Evolutionary conservation across 1,140 invertebrate genomes (phyloP), one percentile per base, ranked within the genome.

Genomic region (Diploscapter pachys): DNA sequence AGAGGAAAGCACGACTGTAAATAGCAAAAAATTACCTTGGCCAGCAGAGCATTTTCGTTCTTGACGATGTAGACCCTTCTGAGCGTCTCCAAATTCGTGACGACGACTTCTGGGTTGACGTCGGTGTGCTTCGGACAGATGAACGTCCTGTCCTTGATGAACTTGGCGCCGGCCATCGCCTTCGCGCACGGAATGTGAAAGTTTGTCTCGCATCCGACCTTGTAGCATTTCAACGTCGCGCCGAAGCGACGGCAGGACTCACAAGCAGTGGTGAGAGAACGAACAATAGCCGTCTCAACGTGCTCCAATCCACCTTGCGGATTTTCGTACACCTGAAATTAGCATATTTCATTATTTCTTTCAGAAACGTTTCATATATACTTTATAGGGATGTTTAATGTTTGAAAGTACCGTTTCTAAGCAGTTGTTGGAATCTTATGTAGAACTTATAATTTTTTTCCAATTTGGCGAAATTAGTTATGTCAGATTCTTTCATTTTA

Each of bases 171-270:
- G 6, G 63, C 63, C 11, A 13, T 72, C 11, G 70, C 53, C 59
- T 65, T 91, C 3, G 96, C 96, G 88, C 96, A 99, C 3, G 91
- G 90, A 76, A 99, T 89, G 89, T 99, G 96, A 85, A 96, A 99
- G 6, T 93, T 89, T 81, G 91, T 92, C 3, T 91, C 91, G 86
- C 96, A 99, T 51, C 95, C 90, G 11, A 91, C 90, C 74, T 87
- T 87, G 85, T 96, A 98, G 86, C 97, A 99, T 73, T 92, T 90
- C 4, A 99, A 90, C 2, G 95, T 97, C 2, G 96, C 96, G 53
- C 93, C 89, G 85, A 93, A 95, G 48, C 57, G 81, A 53, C 81
- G 76, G 78, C 89, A 89, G 9, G 82, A 78, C 13, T 91, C 89
- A 86, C 97, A 99, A 51, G 89, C 90, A 8, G 92, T 88, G 63